Conservation (phyloP, 2,797 vertebrate genomes). For the Pangasius mekongensis region DNA sequence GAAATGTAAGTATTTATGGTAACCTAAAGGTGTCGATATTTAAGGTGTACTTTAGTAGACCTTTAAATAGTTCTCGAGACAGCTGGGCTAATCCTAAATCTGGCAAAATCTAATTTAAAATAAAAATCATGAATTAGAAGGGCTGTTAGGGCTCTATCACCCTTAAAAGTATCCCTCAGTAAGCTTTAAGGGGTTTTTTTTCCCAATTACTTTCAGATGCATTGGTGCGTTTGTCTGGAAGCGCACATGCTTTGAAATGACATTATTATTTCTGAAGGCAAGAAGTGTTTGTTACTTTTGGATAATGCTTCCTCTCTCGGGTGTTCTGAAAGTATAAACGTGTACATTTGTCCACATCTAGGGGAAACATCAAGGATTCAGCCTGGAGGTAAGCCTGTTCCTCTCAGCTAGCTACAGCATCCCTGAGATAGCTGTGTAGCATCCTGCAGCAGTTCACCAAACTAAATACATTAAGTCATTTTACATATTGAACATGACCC, state of each 20-base stretch:
- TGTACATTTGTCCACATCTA: conserved; percentile 57
- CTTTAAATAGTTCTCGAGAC: neutral
- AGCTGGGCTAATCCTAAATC: neutral
- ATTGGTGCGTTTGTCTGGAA: conserved; percentile 43
- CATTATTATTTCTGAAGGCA: conserved; percentile 59
- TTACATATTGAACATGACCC: neutral
- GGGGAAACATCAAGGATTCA: conserved; percentile 42
- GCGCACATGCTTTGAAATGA: conserved; percentile 47
- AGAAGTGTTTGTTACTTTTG: conserved; percentile 45
- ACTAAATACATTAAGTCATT: neutral
- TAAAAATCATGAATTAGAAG: neutral
- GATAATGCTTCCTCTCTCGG: conserved; percentile 33
- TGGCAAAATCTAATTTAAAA: neutral
- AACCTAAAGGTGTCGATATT: neutral
- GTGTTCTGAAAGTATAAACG: conserved; percentile 57
- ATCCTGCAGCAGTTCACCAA: conserved; percentile 1
- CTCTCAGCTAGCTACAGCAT: conserved; percentile 42
- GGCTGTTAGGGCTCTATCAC: neutral
- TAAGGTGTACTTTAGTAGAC: neutral
- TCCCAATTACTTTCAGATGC: conserved; percentile 54
- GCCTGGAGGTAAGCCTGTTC: conserved; percentile 64
- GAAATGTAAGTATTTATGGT: neutral
- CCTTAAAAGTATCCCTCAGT: conserved; percentile 6
- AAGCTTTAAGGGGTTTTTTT: conserved; percentile 45
- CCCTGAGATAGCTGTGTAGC: conserved; percentile 6